Base-by-base conservation (phyloP, 2,113 vertebrate genomes). In the Neodon shergylaensis region DNA sequence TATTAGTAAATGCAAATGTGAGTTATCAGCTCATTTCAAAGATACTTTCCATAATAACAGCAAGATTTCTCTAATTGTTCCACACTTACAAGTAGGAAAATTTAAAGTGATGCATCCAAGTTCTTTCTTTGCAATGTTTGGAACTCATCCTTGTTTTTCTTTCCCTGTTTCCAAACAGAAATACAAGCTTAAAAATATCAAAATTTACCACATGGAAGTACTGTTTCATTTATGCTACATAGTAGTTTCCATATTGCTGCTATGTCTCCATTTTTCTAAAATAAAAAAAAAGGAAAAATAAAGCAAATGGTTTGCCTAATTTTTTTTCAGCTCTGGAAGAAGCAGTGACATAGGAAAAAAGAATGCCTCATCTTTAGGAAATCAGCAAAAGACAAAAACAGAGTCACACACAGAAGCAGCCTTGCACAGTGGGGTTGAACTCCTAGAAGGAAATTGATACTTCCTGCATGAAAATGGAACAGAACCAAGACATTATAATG, bases 401-500 rank as follows among this genome's bases (percentile, higher is more conserved):
- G 65, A 94, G 68, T 90, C 70, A 86, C 14, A 39, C 91, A 88
- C 42, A 92, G 88, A 92, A 90, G 61, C 17, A 82, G 92, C 94
- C 86, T 61, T 72, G 65, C 54, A 92, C 33, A 86, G 42, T 31
- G 24, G 68, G 94, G 22, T 72, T 95, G 86, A 89, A 44, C 12
- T 76, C 58, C 52, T 86, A 76, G 88, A 33, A 73, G 31, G 73
- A 79, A 94, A 97, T 54, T 96, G 93, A 88, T 92, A 91, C n/a
- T 68, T 14, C 68, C 47, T 78, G 33, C n/a, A 84, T 72, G 83
- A 95, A 93, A 97, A 96, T 83, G 70, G 88, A 95, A 90, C 36
- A 82, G 88, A 90, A 90, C 90, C n/a, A 93, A 85, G 90, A 94
- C 13, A 86, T 86, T 95, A 92, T 78, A 97, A 94, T 66, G 92